Evolutionary conservation across 2,888 invertebrate genomes (phyloP).

Genomic region (Cepaea hortensis): DNA sequence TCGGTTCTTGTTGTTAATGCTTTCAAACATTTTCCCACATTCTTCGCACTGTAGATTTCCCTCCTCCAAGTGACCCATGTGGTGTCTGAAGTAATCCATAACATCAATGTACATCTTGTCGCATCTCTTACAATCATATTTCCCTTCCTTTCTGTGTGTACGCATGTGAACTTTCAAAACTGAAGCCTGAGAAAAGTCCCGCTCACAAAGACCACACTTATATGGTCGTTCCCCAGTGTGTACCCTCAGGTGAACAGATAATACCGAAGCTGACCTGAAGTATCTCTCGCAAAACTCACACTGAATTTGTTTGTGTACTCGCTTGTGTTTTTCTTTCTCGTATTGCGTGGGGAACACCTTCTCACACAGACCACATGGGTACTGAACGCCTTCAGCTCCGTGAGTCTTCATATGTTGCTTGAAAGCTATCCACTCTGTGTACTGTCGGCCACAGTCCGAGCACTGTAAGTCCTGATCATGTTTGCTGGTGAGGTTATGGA

Average conservation of each 20-base stretch:
- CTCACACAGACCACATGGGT: constrained; percentile 53
- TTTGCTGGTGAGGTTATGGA: constrained; percentile 50
- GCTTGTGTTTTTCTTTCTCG: constrained; percentile 53
- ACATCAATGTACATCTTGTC: constrained; percentile 49
- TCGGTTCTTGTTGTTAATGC: constrained; percentile 47
- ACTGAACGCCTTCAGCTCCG: constrained; percentile 53
- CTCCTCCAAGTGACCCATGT: constrained; percentile 49
- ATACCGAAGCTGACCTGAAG: constrained; percentile 52
- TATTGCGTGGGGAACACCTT: constrained; percentile 51
- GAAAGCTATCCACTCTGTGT: constrained; percentile 53
- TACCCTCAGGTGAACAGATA: constrained; percentile 53
- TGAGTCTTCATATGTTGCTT: constrained; percentile 56
- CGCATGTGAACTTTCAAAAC: constrained; percentile 53
- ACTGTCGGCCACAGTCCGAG: constrained; percentile 44
- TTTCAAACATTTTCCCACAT: constrained; percentile 52
- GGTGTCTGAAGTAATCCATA: constrained; percentile 48
- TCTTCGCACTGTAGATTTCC: constrained; percentile 52
- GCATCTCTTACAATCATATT: constrained; percentile 53
- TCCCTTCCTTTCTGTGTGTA: constrained; percentile 53
- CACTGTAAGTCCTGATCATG: constrained; percentile 49
- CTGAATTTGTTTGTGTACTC: constrained; percentile 53
- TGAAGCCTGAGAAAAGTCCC: constrained; percentile 53
- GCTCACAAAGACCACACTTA: constrained; percentile 53
- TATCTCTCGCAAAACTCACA: constrained; percentile 52
- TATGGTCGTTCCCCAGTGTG: constrained; percentile 57